phyloP scores from a whole-genome alignment of 2,113 vertebrate species.

The Manacus vitellinus region DNA sequence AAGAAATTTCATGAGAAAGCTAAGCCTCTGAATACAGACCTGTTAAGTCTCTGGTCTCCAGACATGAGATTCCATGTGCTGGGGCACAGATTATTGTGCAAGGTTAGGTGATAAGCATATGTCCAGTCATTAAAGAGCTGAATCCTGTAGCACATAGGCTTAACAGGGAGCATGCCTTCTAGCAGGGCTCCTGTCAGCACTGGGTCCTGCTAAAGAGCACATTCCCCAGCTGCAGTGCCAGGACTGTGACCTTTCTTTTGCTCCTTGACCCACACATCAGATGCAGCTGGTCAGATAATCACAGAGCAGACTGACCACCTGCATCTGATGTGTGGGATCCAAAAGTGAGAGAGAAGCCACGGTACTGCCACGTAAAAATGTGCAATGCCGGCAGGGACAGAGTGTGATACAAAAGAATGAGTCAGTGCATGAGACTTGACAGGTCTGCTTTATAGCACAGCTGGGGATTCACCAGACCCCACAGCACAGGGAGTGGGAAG shows the following conservation, averaged over 20 bases:
- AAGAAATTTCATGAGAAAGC: background rate
- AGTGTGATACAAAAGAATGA: background rate
- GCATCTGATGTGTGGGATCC: conserved; percentile 14
- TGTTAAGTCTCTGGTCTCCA: background rate
- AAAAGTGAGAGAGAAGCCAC: background rate
- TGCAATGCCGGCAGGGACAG: background rate
- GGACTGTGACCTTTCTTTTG: conserved; percentile 38
- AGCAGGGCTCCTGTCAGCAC: background rate
- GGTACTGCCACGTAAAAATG: background rate
- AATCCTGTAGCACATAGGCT: background rate
- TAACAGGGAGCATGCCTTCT: background rate
- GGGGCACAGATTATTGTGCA: background rate
- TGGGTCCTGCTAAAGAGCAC: background rate
- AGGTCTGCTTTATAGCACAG: conserved; percentile 44
- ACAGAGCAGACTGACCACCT: conserved; percentile 39
- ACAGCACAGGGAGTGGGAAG: conserved; percentile 7
- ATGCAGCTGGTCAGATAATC: conserved; percentile 58
- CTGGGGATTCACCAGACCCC: conserved; percentile 52
- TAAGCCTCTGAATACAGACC: background rate
- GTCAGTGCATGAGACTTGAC: conserved; percentile 33
- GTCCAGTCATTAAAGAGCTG: background rate
- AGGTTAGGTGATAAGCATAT: background rate
- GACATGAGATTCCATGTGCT: background rate
- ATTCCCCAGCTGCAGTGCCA: conserved; percentile 45
- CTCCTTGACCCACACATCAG: conserved; percentile 55